Evolutionary conservation across 1,140 invertebrate genomes (phyloP).

Genomic region (Penaeus vannamei): DNA sequence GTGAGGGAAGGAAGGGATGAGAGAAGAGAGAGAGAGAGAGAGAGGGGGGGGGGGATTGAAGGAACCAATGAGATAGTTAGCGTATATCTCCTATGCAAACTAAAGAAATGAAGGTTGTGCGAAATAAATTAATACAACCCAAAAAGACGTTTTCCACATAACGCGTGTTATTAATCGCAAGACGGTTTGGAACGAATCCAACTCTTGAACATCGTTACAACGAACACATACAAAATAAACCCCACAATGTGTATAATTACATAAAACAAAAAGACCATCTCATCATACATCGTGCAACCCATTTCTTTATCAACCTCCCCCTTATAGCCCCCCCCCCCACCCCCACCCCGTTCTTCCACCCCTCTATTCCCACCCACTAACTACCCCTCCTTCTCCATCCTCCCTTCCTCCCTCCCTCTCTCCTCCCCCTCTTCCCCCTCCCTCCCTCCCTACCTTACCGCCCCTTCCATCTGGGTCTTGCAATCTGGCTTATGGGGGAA

Average conservation of each 20-base stretch:
- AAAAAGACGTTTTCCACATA: too few relatives aligned
- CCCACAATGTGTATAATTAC: conserved; percentile 1
- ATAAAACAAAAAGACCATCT: conserved; percentile 27
- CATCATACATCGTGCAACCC: conserved; percentile 35
- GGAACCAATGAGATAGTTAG: too few relatives aligned
- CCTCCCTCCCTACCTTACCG: background rate
- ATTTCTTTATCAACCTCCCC: conserved; percentile 24
- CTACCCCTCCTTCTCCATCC: background rate
- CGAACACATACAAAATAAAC: background rate
- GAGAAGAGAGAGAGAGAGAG: background rate
- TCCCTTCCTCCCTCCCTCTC: background rate
- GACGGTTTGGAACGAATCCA: background rate
- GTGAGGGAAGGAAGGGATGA: background rate
- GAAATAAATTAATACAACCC: too few relatives aligned
- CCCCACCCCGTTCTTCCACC: background rate
- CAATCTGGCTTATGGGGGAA: too few relatives aligned
- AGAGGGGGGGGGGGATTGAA: too few relatives aligned
- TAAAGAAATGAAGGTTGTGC: too few relatives aligned
- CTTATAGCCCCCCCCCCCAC: background rate
- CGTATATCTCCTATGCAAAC: too few relatives aligned
- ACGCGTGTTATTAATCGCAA: too few relatives aligned
- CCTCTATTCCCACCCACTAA: conserved; percentile 10
- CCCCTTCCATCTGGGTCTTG: too few relatives aligned
- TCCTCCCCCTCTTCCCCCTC: background rate
- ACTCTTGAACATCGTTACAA: background rate